phyloP scores from a whole-genome alignment of 1,140 invertebrate species.

The Brachionus asplanchnoidis region DNA sequence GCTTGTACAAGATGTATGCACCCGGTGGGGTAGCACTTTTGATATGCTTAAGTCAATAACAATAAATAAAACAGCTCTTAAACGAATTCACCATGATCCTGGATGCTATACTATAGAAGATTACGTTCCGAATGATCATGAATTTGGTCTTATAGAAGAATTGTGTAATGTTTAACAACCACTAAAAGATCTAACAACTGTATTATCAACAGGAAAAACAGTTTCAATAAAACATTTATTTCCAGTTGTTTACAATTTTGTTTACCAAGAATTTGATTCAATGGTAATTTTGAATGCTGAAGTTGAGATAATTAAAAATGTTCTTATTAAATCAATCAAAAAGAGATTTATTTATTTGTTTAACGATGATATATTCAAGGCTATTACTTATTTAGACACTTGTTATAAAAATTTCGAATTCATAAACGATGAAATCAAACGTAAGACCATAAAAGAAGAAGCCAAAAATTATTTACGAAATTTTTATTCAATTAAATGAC shows the following conservation, averaged over 20 bases:
- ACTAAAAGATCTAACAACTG: background rate
- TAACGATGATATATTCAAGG: background rate
- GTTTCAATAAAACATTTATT: background rate
- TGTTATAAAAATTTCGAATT: too few species aligned
- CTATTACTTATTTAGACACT: background rate
- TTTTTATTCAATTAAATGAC: too few species aligned
- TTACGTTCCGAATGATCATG: too few species aligned
- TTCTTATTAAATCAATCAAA: background rate
- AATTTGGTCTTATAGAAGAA: conserved; percentile 62
- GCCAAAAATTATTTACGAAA: too few species aligned
- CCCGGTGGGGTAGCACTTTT: too few species aligned
- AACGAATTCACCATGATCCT: too few species aligned
- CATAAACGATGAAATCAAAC: too few species aligned
- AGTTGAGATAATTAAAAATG: background rate
- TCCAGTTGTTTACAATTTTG: background rate
- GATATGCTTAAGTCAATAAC: too few species aligned
- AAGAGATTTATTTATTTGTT: background rate
- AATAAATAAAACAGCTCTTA: too few species aligned
- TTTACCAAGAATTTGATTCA: background rate
- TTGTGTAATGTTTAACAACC: background rate
- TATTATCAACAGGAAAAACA: background rate
- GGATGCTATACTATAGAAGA: too few species aligned
- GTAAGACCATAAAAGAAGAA: too few species aligned
- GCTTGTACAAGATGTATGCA: too few species aligned
- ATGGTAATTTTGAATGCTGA: background rate